Evolutionary conservation across 1,140 invertebrate genomes (phyloP).

Genomic region (Saccostrea cuccullata): DNA sequence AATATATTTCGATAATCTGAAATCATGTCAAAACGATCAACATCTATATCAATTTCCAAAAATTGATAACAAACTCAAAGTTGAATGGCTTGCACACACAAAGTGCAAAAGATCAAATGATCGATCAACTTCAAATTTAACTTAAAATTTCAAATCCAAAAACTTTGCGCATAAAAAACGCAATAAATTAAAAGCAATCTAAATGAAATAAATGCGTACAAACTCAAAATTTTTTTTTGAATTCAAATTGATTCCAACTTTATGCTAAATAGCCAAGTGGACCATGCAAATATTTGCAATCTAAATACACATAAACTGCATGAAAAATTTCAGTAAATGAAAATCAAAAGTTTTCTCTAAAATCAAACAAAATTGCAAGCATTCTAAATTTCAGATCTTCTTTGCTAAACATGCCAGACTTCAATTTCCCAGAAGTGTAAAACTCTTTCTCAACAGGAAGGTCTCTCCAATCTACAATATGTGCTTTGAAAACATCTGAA

Average conservation of each 20-base stretch:
- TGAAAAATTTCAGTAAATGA: neutral
- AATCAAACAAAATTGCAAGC: constrained; percentile 14
- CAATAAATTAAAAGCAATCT: too few relatives aligned
- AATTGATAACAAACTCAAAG: neutral
- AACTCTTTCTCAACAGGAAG: constrained; percentile 4
- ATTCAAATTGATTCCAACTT: too few relatives aligned
- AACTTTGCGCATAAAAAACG: too few relatives aligned
- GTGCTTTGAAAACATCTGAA: neutral
- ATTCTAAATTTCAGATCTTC: constrained; percentile 18
- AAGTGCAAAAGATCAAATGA: neutral
- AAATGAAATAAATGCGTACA: too few relatives aligned
- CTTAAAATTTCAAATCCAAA: neutral
- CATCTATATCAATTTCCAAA: neutral
- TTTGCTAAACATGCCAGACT: constrained; percentile 17
- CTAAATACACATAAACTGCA: neutral
- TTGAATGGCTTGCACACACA: neutral
- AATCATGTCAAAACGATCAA: too few relatives aligned
- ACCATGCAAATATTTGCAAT: neutral
- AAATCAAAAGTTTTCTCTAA: neutral
- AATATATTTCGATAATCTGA: too few relatives aligned
- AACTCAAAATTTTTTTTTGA: too few relatives aligned
- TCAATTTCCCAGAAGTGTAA: constrained; percentile 42
- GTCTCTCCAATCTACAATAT: constrained; percentile 33
- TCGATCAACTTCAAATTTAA: neutral
- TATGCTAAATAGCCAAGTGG: neutral